Evolutionary conservation across 1,140 invertebrate genomes (phyloP), one percentile per base, ranked within the genome.

Genomic region (Camponotus pennsylvanicus): DNA sequence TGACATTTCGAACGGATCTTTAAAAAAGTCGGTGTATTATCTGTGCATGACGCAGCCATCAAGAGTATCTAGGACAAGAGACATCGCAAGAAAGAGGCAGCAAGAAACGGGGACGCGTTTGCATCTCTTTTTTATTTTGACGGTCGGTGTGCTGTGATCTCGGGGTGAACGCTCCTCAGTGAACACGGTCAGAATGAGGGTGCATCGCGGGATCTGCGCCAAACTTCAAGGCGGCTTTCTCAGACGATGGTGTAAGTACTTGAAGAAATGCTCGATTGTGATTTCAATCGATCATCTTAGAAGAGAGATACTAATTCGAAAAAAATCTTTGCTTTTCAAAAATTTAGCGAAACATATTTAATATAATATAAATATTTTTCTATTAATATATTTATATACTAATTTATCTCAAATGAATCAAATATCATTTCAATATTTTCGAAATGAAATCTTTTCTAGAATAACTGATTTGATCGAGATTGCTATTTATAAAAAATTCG

Each of bases 191-290:
- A 89, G 88, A 13, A 95, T 95, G 94, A 95, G 94, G 87, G 94
- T 95, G 59, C 92, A 95, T 77, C 93, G 94, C 15, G 93, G 94
- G 80, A 94, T 95, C 82, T 95, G 94, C 88, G 92, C 94, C 1
- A 95, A 95, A 86, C 90, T 95, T 11, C 94, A 95, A 85, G 93
- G 94, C 42, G 94, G 94, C 86, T 95, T 95, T 77, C 92, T 95
- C 34, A 90, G 94, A 59, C 94, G 94, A 89, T 95, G 94, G 94
- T 95, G 94, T 95, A 93, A 93, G 94, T 95, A 92, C 78, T 15
- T 37, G n/a, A n/a, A 6, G 45, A 66, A 21, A 34, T 52, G 9
- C 67, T 67, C 18, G 1, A 78, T 49, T 11, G 61, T 2, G 18
- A 27, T 21, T 1, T 13, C n/a, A 67, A 67, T 77, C 21, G 37